A percentile compares a stretch with the other conserved stretches of the same genome.
These are phyloP conservation scores for Blastobasis adustella DNA, from an alignment of 2,888 invertebrate species.

Conservation along the genomic window DNA sequence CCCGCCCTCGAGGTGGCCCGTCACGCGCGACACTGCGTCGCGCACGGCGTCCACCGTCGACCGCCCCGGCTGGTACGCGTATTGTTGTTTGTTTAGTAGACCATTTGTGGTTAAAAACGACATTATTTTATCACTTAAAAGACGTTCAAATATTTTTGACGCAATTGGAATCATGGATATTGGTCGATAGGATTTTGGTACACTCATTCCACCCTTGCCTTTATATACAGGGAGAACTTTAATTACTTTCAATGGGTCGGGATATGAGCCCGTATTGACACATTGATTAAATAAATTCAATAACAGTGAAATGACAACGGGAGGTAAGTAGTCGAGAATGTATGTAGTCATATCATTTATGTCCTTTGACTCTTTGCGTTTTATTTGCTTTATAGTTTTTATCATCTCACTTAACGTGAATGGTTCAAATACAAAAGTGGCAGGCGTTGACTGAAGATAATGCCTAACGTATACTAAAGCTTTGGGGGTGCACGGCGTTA, in stretches of 20 bases:
- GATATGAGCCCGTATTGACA: background rate
- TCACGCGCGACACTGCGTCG: background rate
- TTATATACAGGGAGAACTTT: conserved; percentile 5
- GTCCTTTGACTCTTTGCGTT: conserved; percentile 2
- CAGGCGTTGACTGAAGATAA: background rate
- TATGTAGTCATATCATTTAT: conserved; percentile 3
- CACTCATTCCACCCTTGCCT: background rate
- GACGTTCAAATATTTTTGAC: conserved; percentile 1
- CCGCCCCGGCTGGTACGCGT: background rate
- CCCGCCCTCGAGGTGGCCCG: conserved; percentile 3
- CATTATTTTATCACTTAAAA: conserved; percentile 1
- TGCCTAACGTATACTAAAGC: background rate
- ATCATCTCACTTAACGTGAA: background rate
- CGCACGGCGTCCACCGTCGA: conserved; percentile 5
- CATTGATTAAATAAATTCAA: background rate
- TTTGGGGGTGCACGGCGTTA: background rate
- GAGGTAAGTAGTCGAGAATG: background rate
- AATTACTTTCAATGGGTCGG: background rate
- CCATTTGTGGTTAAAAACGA: background rate
- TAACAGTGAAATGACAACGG: background rate
- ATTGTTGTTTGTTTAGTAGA: too few species aligned
- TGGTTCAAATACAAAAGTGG: background rate
- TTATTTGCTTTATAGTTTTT: background rate
- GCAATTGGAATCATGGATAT: conserved; percentile 1
- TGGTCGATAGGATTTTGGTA: conserved; percentile 1